These are phyloP conservation scores for Conus betulinus DNA, from an alignment of 1,140 invertebrate genomes.

Conservation along the genomic window DNA sequence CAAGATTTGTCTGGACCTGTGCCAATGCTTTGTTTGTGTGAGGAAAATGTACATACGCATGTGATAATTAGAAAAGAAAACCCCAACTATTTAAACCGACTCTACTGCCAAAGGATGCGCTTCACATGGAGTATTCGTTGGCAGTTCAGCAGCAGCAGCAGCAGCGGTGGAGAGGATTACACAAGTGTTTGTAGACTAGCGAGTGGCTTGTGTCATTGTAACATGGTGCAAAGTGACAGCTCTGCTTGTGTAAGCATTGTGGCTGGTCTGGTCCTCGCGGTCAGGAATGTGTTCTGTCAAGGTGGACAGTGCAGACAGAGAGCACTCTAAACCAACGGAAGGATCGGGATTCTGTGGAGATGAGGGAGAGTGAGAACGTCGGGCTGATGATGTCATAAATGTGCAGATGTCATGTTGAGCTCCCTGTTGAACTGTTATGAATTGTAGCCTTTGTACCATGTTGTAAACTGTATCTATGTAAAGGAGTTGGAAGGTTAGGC, in stretches of 20 bases:
- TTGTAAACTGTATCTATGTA: neutral
- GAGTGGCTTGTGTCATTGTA: neutral
- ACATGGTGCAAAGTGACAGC: neutral
- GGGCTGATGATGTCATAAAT: neutral
- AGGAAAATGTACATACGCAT: neutral
- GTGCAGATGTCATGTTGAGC: neutral
- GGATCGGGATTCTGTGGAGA: too few species aligned
- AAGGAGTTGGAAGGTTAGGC: neutral
- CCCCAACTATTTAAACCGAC: neutral
- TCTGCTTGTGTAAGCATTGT: neutral
- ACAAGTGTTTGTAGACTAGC: neutral
- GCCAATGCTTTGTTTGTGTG: slow-evolving; percentile 4
- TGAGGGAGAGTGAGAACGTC: too few species aligned
- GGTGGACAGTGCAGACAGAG: neutral
- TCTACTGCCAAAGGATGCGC: slow-evolving; percentile 17
- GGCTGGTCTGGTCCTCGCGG: neutral
- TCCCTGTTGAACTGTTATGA: neutral
- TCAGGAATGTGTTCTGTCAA: neutral
- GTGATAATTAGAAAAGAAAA: neutral
- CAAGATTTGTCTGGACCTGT: neutral
- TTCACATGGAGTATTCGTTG: neutral
- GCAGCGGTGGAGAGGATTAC: neutral
- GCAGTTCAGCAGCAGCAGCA: slow-evolving; percentile 11
- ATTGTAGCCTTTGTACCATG: neutral
- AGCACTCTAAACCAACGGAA: neutral